Conservation (phyloP, 2,797 vertebrate genomes). For the Dicrostonyx torquatus region DNA sequence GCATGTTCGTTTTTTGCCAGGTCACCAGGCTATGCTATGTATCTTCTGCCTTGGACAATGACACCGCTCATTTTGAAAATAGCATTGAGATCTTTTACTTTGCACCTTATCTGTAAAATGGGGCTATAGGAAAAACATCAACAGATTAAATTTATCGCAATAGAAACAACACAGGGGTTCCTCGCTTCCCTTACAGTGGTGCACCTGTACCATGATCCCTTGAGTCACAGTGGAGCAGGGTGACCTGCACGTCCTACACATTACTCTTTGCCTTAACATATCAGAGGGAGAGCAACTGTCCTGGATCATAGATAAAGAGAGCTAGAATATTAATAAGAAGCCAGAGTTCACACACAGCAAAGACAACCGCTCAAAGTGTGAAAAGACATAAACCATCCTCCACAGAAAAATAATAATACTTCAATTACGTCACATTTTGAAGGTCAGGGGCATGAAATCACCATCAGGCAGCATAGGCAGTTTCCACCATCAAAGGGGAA, state of each 20-base stretch:
- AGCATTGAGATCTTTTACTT: neutral
- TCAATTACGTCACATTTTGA: conserved; percentile 51
- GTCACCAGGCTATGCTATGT: neutral
- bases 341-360: conserved; percentile 11
- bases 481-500: neutral
- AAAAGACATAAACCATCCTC: neutral
- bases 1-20: neutral
- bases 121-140: neutral
- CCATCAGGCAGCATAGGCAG: neutral
- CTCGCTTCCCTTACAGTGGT: neutral
- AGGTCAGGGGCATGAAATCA: conserved; percentile 43
- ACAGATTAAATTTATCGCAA: conserved; percentile 17
- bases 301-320: neutral
- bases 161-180: neutral
- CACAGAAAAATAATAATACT: neutral
- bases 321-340: conserved; percentile 43
- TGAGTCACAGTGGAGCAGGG: neutral
- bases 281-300: neutral
- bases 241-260: neutral
- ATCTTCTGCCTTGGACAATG: neutral
- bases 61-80: conserved; percentile 19
- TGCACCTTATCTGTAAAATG: conserved; percentile 40
- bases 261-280: conserved; percentile 24
- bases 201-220: neutral
- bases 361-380: conserved; percentile 8